Evolutionary conservation across 64 coral and sea anemone species (phyloP).

Genomic region (Catalaphyllia jardinei): DNA sequence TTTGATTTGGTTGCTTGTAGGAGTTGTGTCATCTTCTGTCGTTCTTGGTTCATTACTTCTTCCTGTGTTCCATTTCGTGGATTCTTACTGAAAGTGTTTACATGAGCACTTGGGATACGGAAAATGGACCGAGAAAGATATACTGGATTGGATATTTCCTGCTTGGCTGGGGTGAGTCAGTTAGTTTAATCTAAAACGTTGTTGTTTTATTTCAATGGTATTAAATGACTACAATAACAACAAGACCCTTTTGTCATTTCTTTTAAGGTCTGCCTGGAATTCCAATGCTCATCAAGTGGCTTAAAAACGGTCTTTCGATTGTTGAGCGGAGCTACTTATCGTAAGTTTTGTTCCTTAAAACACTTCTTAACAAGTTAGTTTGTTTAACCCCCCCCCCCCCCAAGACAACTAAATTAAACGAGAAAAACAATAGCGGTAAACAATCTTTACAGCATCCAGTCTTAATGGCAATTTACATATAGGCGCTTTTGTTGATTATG

Average conservation of each 20-base stretch:
- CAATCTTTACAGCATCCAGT: too few species aligned
- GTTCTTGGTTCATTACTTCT: slow-evolving; percentile 89
- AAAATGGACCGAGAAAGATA: slow-evolving; percentile 53
- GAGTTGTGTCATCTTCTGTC: slow-evolving; percentile 49
- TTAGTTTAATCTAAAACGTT: neutral
- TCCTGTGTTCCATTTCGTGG: slow-evolving; percentile 83
- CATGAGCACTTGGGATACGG: slow-evolving; percentile 76
- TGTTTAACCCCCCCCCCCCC: too few species aligned
- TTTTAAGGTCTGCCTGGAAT: slow-evolving; percentile 64
- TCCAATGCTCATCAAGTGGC: slow-evolving; percentile 59
- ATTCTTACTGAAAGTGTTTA: slow-evolving; percentile 82
- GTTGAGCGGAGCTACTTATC: slow-evolving; percentile 75
- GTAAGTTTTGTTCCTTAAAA: slow-evolving; percentile 47
- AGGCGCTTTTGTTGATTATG: too few species aligned
- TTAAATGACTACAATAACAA: neutral
- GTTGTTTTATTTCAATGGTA: neutral
- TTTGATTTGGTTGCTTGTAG: neutral
- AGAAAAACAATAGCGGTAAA: too few species aligned
- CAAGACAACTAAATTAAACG: too few species aligned
- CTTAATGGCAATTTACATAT: too few species aligned
- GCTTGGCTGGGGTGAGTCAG: slow-evolving; percentile 75
- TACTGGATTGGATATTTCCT: slow-evolving; percentile 81
- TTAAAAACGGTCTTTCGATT: slow-evolving; percentile 22
- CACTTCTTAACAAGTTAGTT: too few species aligned
- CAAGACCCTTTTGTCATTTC: neutral